Evolutionary conservation across 2,113 vertebrate genomes (phyloP), one percentile per base, ranked within the genome.

Genomic region (Chauna torquata): DNA sequence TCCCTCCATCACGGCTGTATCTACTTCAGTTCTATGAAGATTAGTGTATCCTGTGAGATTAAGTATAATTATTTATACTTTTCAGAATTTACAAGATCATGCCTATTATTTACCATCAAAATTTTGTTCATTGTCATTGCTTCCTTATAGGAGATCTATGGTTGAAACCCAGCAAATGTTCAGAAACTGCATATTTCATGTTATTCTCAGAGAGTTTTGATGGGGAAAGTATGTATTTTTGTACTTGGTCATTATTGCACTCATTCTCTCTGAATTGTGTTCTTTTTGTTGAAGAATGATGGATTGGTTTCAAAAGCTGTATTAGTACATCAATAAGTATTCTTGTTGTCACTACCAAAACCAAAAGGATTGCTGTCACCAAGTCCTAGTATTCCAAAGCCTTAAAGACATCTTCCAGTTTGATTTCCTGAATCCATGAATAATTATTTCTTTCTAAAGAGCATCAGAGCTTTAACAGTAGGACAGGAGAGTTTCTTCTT

Each of bases 331-430:
- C 7, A 65, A 23, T 9, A 89, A 85, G 16, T 18, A 54, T 32
- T 65, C 20, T 76, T 81, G 14, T 20, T 65, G 40, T 54, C 42
- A 28, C 19, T 82, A 19, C 14, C 6, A 75, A 85, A 86, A 2
- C 1, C 1, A 82, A 72, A 86, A 54, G 18, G 6, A 54, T 0
- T 4, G 2, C 12, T 71, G 6, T 66, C 38, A 54, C 13, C 6
- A 58, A 70, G 9, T 40, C 30, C 19, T 68, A 87, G n/a, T 75
- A 82, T 62, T 87, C 15, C 16, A 57, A 65, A 75, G 8, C 15
- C 19, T 82, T 47, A 62, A 88, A 32, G 6, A 27, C 6, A 12
- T 30, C 8, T 69, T 69, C 11, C 49, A 87, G 12, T 55, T 71
- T 66, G 34, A 62, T 22, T 82, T 85, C 10, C 47, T 80, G 34